These are phyloP conservation scores for Podabrus alpinus DNA, from an alignment of 2,888 invertebrate species.

Conservation along the genomic window DNA sequence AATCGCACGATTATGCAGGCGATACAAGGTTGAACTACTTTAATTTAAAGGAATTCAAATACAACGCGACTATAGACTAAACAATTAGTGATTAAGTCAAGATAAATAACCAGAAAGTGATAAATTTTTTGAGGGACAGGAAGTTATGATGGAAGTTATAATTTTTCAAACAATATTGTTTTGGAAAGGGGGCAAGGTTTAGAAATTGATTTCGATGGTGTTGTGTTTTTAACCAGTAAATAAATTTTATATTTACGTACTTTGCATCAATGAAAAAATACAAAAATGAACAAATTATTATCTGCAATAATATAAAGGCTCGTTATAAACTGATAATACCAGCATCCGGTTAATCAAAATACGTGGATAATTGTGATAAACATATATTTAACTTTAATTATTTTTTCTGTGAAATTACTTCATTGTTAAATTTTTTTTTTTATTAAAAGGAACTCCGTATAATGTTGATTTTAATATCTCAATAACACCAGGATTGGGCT, in stretches of 20 bases:
- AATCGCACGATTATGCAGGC: no score
- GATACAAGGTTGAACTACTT: neutral
- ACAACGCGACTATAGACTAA: neutral
- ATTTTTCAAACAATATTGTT: neutral
- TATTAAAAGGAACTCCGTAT: neutral
- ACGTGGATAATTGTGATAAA: neutral
- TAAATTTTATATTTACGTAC: neutral
- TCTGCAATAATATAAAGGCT: slow-evolving; percentile 17
- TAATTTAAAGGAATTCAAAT: neutral
- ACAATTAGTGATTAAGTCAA: neutral
- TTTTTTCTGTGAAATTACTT: neutral
- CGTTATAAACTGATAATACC: slow-evolving; percentile 23
- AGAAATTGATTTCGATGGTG: neutral
- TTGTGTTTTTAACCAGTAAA: neutral
- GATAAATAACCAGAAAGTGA: neutral
- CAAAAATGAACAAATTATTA: slow-evolving; percentile 3
- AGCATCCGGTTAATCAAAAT: slow-evolving; percentile 24
- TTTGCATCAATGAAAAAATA: neutral
- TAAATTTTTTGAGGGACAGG: neutral
- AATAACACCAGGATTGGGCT: neutral
- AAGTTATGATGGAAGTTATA: neutral
- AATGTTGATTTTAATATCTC: neutral
- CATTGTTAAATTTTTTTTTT: neutral
- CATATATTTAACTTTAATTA: neutral
- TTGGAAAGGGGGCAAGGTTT: neutral